Base-by-base conservation (phyloP, 2,797 vertebrate genomes). In the Mormyrus proboscirostris region DNA sequence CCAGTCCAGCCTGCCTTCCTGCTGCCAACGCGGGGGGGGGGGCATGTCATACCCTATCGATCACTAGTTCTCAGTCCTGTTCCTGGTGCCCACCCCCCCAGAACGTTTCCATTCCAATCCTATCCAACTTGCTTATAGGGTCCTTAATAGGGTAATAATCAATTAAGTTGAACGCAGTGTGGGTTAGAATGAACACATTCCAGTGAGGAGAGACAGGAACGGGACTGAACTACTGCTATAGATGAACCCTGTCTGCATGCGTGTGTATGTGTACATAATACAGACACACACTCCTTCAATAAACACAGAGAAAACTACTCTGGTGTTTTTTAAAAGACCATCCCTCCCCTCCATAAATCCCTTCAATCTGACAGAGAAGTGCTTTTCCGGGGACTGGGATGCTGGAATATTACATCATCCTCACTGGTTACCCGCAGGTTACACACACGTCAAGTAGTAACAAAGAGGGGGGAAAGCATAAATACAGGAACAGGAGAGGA, bases 161-260 rank as follows among this genome's bases (percentile, higher is more conserved):
- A 65, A 65, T 65, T 1, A 10, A 25, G 9, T 65, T 25, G 6
- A 62, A 62, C 7, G n/a, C 57, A 22, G 57, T 62, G 59, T 29
- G 22, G 59, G 59, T 25, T 65, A 8, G 59, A 65, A 25, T 65
- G 22, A 62, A 62, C 25, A 62, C 89, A 89, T 95, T 59, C 57
- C n/a, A 94, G 95, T 95, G 95, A 94, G 95, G n/a, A n/a, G n/a
- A 59, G 57, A 8, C 2, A 0, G 59, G 22, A 65, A 25, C 22
- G 10, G 59, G 22, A 65, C 22, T 65, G 22, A 65, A 65, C 59
- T 65, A 65, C 59, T 65, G 59, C 91, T 91, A 90, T 88, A 92
- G 65, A 69, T 14, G 29, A 69, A 33, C 65, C 65, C 9, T 94
- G 95, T 95, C 41, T 86, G 44, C 6, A 5, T 41, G 38, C 0